Percentiles rank a stretch among this genome's conserved stretches.
Evolutionary conservation across 2,888 invertebrate genomes (phyloP).

Genomic region (Leucophora obtusa): DNA sequence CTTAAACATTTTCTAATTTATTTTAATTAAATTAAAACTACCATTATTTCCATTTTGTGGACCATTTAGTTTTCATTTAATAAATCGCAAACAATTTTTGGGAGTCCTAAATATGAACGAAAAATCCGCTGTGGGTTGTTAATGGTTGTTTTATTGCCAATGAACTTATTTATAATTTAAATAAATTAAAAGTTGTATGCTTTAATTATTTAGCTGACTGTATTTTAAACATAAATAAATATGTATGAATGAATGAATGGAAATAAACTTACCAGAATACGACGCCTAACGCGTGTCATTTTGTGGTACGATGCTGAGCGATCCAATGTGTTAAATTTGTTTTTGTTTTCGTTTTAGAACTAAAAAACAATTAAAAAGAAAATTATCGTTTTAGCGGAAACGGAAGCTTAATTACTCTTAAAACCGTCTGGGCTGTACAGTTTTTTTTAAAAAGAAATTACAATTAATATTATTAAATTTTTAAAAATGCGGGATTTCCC

Average conservation of each 20-base stretch:
- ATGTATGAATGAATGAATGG: no score
- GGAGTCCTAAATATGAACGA: no score
- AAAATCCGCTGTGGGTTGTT: no score
- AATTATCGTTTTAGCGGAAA: slow-evolving; percentile 32
- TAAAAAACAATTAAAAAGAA: background rate
- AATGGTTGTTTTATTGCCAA: no score
- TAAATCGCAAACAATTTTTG: no score
- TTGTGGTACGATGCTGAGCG: slow-evolving; percentile 70
- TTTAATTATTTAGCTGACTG: slow-evolving; percentile 7
- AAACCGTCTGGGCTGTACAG: background rate
- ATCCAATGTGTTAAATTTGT: slow-evolving; percentile 41
- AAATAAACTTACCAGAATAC: slow-evolving; percentile 72
- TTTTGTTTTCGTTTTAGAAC: background rate
- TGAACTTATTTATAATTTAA: background rate
- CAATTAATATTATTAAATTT: slow-evolving; percentile 9
- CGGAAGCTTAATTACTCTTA: slow-evolving; percentile 34
- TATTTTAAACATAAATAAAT: background rate
- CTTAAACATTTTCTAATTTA: no score
- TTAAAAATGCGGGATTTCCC: background rate
- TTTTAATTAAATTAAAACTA: no score
- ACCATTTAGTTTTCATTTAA: no score
- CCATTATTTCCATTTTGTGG: no score
- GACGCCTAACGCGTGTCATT: slow-evolving; percentile 74
- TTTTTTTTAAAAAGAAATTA: background rate
- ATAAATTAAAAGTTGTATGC: background rate